These are phyloP conservation scores for Aphodius granarius DNA, from an alignment of 2,888 invertebrate species.

Conservation along the genomic window DNA sequence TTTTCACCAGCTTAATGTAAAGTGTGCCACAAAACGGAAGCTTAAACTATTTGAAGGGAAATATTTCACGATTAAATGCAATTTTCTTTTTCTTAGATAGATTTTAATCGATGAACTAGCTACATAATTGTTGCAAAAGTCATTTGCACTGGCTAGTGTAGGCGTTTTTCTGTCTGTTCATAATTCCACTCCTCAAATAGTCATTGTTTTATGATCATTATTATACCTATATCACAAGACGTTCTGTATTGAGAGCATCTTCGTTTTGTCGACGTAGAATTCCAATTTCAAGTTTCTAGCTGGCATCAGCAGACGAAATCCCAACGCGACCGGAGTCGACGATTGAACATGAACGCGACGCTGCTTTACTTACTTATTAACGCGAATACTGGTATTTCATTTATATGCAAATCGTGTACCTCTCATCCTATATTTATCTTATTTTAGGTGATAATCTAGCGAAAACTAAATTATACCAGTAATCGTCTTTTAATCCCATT, in stretches of 20 bases:
- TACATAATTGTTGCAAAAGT: no score
- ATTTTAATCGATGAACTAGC: no score
- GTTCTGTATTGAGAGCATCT: neutral
- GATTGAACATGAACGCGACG: neutral
- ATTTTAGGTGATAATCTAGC: conserved; percentile 9
- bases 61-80: no score
- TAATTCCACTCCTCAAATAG: neutral
- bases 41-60: no score
- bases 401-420: conserved; percentile 9
- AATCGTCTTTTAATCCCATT: conserved; percentile 6
- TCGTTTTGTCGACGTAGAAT: neutral
- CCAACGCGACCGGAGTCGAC: neutral
- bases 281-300: neutral
- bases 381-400: conserved; percentile 6
- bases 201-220: neutral
- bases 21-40: no score
- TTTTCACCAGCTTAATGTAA: neutral
- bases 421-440: conserved; percentile 11
- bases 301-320: neutral
- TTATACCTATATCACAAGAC: neutral
- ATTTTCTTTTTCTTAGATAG: no score
- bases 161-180: neutral
- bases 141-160: neutral
- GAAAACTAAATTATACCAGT: neutral
- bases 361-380: conserved; percentile 6